phyloP scores from a whole-genome alignment of 1,140 invertebrate species.

The Drosophila santomea region DNA sequence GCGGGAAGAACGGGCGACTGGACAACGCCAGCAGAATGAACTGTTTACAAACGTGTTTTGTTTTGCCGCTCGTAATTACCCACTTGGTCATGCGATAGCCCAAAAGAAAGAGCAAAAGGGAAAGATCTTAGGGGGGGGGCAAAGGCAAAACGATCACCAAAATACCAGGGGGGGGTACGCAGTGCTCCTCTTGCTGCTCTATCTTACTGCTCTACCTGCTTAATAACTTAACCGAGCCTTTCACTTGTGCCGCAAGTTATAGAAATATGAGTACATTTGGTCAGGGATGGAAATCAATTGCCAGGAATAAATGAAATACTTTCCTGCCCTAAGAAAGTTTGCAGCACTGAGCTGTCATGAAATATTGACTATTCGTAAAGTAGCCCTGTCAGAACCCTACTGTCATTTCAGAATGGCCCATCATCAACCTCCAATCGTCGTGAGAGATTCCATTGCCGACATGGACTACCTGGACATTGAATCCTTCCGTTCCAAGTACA shows the following conservation, averaged over 20 bases:
- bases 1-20: background rate
- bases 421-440: background rate
- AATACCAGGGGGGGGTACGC: background rate
- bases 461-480: slow-evolving; percentile 67
- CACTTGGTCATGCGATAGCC: slow-evolving; percentile 56
- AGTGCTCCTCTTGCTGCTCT: slow-evolving; percentile 4
- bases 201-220: background rate
- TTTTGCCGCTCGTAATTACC: slow-evolving; percentile 65
- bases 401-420: too few species aligned
- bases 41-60: slow-evolving; percentile 63
- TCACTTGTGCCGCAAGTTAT: background rate
- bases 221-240: slow-evolving; percentile 10
- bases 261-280: background rate
- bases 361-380: background rate
- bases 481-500: slow-evolving; percentile 66
- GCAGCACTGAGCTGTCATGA: background rate
- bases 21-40: slow-evolving; percentile 36
- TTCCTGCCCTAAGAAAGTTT: background rate
- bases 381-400: background rate
- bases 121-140: slow-evolving; percentile 25
- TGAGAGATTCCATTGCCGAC: background rate
- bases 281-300: too few species aligned
- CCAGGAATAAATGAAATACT: background rate
- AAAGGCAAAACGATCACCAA: slow-evolving; percentile 14
- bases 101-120: slow-evolving; percentile 38